A percentile compares a stretch with the other conserved stretches of the same genome.
phyloP scores from a whole-genome alignment of 2,888 invertebrate species.

The Drosophila prolongata region DNA sequence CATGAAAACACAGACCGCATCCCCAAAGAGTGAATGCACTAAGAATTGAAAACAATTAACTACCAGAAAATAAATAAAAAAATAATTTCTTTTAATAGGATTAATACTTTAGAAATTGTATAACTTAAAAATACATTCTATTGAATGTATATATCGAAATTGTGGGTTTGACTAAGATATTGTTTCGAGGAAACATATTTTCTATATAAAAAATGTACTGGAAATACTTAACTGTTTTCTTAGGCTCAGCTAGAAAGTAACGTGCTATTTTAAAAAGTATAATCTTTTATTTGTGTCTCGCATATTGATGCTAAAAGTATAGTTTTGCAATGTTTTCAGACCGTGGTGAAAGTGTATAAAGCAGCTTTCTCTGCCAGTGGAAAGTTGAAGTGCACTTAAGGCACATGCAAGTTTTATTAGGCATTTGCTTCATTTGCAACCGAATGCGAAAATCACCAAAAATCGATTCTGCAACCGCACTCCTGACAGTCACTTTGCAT shows the following conservation, averaged over 20 bases:
- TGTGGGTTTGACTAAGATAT: too few relatives aligned
- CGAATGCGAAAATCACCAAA: conserved; percentile 32
- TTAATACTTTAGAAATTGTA: too few relatives aligned
- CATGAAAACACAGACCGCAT: conserved; percentile 41
- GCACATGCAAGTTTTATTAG: conserved; percentile 51
- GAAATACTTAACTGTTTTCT: too few relatives aligned
- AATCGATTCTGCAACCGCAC: conserved; percentile 60
- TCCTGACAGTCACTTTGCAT: conserved; percentile 39
- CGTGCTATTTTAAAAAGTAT: too few relatives aligned
- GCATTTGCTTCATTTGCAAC: conserved; percentile 26
- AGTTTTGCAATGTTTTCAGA: too few relatives aligned
- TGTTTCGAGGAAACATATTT: too few relatives aligned
- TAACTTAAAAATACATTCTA: too few relatives aligned
- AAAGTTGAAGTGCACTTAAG: conserved; percentile 55
- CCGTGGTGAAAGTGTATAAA: background rate
- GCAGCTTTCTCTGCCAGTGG: conserved; percentile 14
- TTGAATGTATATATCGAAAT: too few relatives aligned
- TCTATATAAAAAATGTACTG: too few relatives aligned
- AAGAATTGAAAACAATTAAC: background rate
- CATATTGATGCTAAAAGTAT: background rate
- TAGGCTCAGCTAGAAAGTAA: too few relatives aligned
- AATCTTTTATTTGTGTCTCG: background rate
- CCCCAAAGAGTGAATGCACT: conserved; percentile 11
- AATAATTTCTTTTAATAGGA: background rate
- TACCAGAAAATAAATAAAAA: background rate